These are phyloP conservation scores for Pachyuromys duprasi DNA, from an alignment of 2,797 vertebrate species.

Conservation along the genomic window DNA sequence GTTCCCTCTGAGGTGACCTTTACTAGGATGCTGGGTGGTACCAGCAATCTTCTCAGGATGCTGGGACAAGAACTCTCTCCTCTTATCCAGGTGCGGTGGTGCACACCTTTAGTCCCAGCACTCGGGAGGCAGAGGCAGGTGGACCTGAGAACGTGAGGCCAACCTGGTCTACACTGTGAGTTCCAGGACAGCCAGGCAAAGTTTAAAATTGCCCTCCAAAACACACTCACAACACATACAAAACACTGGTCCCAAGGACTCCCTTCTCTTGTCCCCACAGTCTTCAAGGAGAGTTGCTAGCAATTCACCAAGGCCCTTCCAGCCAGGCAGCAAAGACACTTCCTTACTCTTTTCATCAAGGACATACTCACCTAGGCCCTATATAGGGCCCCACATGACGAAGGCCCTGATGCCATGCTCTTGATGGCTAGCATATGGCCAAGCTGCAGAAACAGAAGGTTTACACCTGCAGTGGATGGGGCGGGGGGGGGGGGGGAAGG, in stretches of 20 bases:
- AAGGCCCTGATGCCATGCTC: neutral
- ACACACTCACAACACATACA: neutral
- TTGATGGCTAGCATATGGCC: too few relatives aligned
- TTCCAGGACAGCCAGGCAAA: neutral
- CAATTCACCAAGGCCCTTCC: neutral
- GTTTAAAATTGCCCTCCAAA: neutral
- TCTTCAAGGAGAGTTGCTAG: neutral
- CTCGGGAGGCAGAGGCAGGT: neutral
- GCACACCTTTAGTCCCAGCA: neutral
- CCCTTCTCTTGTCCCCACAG: neutral
- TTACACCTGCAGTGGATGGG: neutral
- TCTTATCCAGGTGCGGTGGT: neutral
- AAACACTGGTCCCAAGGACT: neutral
- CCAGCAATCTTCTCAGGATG: neutral
- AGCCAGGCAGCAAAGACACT: neutral
- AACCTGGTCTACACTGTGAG: neutral
- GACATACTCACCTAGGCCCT: neutral
- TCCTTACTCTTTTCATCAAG: neutral
- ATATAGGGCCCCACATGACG: neutral
- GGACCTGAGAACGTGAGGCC: neutral
- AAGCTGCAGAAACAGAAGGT: neutral
- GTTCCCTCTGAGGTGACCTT: neutral
- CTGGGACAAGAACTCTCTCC: neutral
- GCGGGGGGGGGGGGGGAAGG: too few relatives aligned
- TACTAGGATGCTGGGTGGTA: neutral